phyloP scores from a whole-genome alignment of 1,140 invertebrate genomes.

The Drosophila pseudoananassae region DNA sequence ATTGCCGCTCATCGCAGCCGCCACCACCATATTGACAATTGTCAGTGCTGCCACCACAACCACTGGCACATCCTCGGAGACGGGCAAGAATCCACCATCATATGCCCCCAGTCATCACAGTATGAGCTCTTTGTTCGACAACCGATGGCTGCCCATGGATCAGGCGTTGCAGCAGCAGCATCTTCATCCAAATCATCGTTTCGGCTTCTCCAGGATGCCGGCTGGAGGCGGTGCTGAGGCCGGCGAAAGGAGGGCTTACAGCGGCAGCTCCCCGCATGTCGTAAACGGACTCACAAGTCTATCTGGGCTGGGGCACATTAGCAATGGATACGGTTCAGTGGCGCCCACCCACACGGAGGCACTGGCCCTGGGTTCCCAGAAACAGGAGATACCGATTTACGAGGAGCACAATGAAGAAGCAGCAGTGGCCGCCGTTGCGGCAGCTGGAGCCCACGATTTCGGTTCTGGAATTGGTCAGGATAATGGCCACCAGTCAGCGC shows the following conservation, averaged over 20 bases:
- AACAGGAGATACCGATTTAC: slow-evolving; percentile 81
- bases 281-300: slow-evolving; percentile 80
- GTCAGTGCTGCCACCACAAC: slow-evolving; percentile 21
- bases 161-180: slow-evolving; percentile 28
- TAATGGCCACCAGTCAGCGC: slow-evolving; percentile 35
- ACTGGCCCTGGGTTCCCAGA: slow-evolving; percentile 54
- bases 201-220: slow-evolving; percentile 16
- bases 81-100: slow-evolving; percentile 20
- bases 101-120: slow-evolving; percentile 37
- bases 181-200: slow-evolving; percentile 42
- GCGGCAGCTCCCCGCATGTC: slow-evolving; percentile 28
- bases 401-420: slow-evolving; percentile 81
- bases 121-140: slow-evolving; percentile 52
- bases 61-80: slow-evolving; percentile 3
- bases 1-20: slow-evolving; percentile 61
- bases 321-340: slow-evolving; percentile 69
- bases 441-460: slow-evolving; percentile 52
- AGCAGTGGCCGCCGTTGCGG: slow-evolving; percentile 61
- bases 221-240: slow-evolving; percentile 11
- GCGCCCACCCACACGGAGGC: slow-evolving; percentile 68
- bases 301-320: slow-evolving; percentile 74
- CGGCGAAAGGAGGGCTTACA: slow-evolving; percentile 20
- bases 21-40: slow-evolving; percentile 56
- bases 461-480: slow-evolving; percentile 27
- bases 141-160: slow-evolving; percentile 65